Percentiles rank a stretch among this genome's conserved stretches.
Conservation (phyloP, 2,113 vertebrate genomes). For the Colius striatus region DNA sequence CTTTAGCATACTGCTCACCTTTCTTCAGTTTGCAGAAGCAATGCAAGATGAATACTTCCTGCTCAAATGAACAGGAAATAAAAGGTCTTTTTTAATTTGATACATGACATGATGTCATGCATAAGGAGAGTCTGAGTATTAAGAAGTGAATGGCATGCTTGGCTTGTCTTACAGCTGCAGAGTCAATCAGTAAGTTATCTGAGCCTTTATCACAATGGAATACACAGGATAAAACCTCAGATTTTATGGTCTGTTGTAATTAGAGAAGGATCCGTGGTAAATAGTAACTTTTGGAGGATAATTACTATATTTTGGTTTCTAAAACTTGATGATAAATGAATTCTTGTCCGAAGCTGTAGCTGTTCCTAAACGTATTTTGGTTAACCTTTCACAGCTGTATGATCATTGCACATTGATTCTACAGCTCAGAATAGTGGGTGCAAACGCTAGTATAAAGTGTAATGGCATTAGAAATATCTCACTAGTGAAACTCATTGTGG, state of each 20-base stretch:
- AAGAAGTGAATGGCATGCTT: not conserved
- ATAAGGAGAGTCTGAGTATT: not conserved
- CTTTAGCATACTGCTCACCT: constrained; percentile 21
- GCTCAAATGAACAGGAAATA: constrained; percentile 46
- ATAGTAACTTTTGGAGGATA: not conserved
- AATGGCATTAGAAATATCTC: not conserved
- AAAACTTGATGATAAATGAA: rapidly evolving
- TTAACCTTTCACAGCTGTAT: not conserved
- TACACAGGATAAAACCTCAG: not conserved
- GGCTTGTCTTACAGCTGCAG: not conserved
- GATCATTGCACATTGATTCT: not conserved
- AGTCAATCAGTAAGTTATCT: not conserved
- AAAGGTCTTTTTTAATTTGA: constrained; percentile 38
- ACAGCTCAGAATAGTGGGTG: not conserved
- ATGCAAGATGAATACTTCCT: not conserved
- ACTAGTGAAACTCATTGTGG: not conserved
- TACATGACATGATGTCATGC: not conserved
- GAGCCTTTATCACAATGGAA: not conserved
- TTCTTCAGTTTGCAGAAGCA: constrained; percentile 23
- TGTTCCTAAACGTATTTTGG: not conserved
- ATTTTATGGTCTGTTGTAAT: not conserved
- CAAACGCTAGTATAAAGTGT: not conserved
- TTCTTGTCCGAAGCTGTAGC: not conserved
- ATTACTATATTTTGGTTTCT: not conserved
- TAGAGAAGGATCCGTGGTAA: not conserved